Conservation (phyloP, 2,797 vertebrate genomes). For the Chloroceryle amazona region DNA sequence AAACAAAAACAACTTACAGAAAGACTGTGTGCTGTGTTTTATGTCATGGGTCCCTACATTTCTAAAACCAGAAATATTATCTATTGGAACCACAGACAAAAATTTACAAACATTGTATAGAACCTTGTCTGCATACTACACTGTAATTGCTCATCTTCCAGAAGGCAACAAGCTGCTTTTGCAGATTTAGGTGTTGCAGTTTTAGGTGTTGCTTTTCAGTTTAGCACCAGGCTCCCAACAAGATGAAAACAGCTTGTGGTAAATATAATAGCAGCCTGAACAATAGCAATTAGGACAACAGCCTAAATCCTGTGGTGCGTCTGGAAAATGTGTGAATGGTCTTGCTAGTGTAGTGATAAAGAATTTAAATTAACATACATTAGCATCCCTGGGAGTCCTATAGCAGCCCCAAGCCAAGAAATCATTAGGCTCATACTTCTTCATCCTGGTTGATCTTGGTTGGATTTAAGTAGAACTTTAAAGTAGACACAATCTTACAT, state of each 20-base stretch:
- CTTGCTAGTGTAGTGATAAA: constrained; percentile 60
- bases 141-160: constrained; percentile 34
- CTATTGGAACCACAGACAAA: not conserved
- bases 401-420: not conserved
- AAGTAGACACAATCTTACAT: not conserved
- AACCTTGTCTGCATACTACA: not conserved
- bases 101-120: not conserved
- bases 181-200: not conserved
- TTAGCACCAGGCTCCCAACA: constrained; percentile 47
- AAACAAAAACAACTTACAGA: not conserved
- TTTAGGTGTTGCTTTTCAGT: constrained; percentile 11
- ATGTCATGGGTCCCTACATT: not conserved
- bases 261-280: constrained; percentile 58
- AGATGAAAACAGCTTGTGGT: constrained; percentile 56
- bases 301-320: constrained; percentile 50
- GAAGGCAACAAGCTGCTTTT: not conserved
- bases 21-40: not conserved
- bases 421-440: not conserved
- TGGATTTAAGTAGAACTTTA: not conserved
- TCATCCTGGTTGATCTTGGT: not conserved
- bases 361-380: constrained; percentile 47
- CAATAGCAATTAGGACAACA: constrained; percentile 65
- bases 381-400: not conserved
- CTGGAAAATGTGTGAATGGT: constrained; percentile 43
- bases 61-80: not conserved